A percentile compares a stretch with the other conserved stretches of the same genome.
Conservation (phyloP, 2,797 vertebrate species). For the Pseudochirops cupreus region DNA sequence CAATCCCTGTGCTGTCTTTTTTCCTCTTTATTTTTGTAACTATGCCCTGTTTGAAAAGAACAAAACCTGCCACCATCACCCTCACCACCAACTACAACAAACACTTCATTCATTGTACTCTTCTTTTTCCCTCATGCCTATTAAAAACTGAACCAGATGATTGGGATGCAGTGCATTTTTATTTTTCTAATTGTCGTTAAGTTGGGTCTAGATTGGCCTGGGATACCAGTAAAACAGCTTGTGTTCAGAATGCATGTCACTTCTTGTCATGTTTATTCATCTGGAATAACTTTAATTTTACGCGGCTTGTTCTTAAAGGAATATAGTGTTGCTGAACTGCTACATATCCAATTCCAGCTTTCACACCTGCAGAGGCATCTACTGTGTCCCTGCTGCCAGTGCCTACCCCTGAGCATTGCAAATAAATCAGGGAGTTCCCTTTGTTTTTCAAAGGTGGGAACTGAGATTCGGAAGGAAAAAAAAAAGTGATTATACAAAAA, state of each 20-base stretch:
- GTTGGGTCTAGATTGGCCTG: constrained; percentile 66
- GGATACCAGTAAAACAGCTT: constrained; percentile 69
- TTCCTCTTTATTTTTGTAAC: background rate
- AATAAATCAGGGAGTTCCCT: constrained; percentile 6
- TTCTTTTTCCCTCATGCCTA: background rate
- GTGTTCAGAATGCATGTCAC: constrained; percentile 78
- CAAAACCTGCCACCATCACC: background rate
- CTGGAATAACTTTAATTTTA: constrained; percentile 78
- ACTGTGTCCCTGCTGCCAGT: constrained; percentile 41
- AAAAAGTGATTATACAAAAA: background rate
- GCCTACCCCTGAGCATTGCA: constrained; percentile 40
- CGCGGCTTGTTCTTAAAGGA: constrained; percentile 75
- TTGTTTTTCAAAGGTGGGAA: constrained; percentile 4
- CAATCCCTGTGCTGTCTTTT: background rate
- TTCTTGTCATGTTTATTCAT: constrained; percentile 74
- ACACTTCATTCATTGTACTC: background rate
- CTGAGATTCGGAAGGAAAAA: constrained; percentile 22
- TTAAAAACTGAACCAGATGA: constrained; percentile 26
- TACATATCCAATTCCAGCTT: constrained; percentile 58
- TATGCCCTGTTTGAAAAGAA: background rate
- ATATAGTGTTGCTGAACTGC: constrained; percentile 65
- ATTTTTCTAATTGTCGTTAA: constrained; percentile 62
- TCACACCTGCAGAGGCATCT: constrained; percentile 42
- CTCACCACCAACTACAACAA: background rate
- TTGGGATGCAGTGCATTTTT: constrained; percentile 19